These are phyloP conservation scores for Onychomys torridus DNA, from an alignment of 2,797 vertebrate genomes.

Conservation along the genomic window DNA sequence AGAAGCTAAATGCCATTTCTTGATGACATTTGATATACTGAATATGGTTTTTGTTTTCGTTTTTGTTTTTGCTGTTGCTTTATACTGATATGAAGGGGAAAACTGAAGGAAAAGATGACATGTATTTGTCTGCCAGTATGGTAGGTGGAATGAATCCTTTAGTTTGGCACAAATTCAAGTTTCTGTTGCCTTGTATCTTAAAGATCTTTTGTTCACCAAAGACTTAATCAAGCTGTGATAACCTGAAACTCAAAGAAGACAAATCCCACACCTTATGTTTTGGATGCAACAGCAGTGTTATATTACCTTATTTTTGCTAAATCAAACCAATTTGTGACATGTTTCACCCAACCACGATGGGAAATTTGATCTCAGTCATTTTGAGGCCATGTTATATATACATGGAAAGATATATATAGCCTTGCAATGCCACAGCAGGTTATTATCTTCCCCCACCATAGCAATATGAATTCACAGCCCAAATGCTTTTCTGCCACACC, in stretches of 20 bases:
- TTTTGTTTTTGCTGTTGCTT: background rate
- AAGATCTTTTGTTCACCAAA: slow-evolving; percentile 6
- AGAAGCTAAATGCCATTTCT: background rate
- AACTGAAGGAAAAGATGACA: background rate
- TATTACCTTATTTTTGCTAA: slow-evolving; percentile 11
- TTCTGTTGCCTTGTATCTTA: slow-evolving; percentile 34
- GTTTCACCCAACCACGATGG: background rate
- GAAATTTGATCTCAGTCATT: slow-evolving; percentile 42
- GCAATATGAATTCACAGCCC: slow-evolving; percentile 9
- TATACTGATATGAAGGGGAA: background rate
- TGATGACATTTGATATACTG: background rate
- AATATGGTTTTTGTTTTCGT: background rate
- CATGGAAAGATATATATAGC: background rate
- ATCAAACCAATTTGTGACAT: slow-evolving; percentile 35
- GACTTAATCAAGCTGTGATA: slow-evolving; percentile 27
- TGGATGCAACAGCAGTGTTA: background rate
- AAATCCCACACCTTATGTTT: background rate
- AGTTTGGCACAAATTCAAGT: slow-evolving; percentile 34
- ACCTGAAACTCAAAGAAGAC: background rate
- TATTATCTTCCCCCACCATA: background rate
- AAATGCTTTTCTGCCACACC: background rate
- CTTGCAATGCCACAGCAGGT: background rate
- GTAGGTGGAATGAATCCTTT: slow-evolving; percentile 22
- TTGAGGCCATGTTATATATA: background rate
- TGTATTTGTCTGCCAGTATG: background rate